phyloP scores from a whole-genome alignment of 2,797 vertebrate genomes.

The Pantherophis alleghaniensis region DNA sequence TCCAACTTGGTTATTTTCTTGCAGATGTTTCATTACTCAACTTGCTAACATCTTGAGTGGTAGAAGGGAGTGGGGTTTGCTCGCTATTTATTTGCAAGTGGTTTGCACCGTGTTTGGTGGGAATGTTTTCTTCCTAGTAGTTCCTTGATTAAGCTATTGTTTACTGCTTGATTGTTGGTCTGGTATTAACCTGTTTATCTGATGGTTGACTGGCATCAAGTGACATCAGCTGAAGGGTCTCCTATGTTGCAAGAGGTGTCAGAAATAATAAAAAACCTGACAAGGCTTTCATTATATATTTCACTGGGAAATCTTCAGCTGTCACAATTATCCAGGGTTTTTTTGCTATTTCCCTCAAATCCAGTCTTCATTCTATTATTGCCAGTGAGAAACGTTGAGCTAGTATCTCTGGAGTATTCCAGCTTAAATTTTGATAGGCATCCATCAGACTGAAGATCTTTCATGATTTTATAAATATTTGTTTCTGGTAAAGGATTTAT shows the following conservation, averaged over 20 bases:
- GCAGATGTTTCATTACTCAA: neutral
- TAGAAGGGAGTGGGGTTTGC: neutral
- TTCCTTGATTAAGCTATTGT: neutral
- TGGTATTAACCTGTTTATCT: neutral
- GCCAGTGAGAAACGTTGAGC: neutral
- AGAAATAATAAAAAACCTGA: constrained; percentile 25
- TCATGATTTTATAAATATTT: neutral
- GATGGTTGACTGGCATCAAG: neutral
- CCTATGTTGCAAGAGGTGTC: constrained; percentile 20
- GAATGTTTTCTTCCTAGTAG: neutral
- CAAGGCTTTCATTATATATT: constrained; percentile 6
- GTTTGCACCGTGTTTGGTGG: neutral
- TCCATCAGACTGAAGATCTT: neutral
- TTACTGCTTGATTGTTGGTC: neutral
- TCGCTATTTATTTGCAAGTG: neutral
- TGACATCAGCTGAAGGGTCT: neutral
- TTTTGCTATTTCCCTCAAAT: neutral
- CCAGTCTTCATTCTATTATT: neutral
- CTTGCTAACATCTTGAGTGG: neutral
- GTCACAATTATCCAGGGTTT: neutral
- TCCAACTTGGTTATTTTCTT: neutral
- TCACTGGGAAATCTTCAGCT: neutral
- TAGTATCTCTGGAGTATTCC: neutral
- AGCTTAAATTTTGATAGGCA: neutral
- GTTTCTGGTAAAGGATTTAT: neutral